phyloP scores from a whole-genome alignment of 2,797 vertebrate species.

The Anolis apletophallus region DNA sequence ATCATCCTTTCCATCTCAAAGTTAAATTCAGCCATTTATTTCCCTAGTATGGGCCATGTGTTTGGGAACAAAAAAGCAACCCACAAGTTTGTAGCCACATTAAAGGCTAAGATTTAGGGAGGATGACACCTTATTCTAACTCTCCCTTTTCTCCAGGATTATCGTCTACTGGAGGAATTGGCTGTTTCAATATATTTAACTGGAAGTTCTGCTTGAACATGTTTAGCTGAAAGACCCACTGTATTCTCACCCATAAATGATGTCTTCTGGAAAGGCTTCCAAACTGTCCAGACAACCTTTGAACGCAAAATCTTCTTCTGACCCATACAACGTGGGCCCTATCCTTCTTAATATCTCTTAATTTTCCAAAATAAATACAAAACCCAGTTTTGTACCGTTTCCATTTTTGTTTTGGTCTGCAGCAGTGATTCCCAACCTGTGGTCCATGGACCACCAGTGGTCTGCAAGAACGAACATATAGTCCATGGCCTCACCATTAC shows the following conservation, averaged over 20 bases:
- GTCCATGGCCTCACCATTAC: too few relatives aligned
- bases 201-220: neutral
- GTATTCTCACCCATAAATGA: neutral
- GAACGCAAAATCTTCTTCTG: neutral
- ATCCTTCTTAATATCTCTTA: neutral
- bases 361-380: slow-evolving; percentile 9
- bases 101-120: neutral
- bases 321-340: neutral
- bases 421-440: too few relatives aligned
- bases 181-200: slow-evolving; percentile 18
- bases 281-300: neutral
- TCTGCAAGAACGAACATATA: too few relatives aligned
- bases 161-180: slow-evolving; percentile 22
- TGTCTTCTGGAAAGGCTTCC: neutral
- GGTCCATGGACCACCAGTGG: too few relatives aligned
- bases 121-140: neutral
- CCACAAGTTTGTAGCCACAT: too few relatives aligned
- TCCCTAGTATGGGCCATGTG: neutral
- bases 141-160: slow-evolving; percentile 19
- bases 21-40: neutral
- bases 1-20: neutral
- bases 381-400: too few relatives aligned
- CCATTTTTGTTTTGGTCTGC: neutral
- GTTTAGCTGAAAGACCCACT: slow-evolving; percentile 17
- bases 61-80: neutral